Conservation (phyloP, 2,888 invertebrate genomes). For the Tinea pellionella region DNA sequence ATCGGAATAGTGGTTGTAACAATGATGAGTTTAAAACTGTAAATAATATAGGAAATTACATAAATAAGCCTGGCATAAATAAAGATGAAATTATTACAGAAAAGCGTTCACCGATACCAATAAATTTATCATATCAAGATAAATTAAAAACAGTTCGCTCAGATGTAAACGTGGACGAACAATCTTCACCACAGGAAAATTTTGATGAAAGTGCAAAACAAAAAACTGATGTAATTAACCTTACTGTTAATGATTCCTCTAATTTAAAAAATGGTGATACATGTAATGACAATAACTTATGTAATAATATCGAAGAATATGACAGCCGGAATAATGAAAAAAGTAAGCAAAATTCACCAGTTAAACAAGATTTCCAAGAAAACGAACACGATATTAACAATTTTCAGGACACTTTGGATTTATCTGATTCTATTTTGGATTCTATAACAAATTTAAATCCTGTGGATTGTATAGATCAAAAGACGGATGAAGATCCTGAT, state of each 20-base stretch:
- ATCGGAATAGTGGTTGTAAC: slow-evolving; percentile 16
- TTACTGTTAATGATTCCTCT: background rate
- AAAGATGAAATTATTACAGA: background rate
- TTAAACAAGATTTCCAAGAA: background rate
- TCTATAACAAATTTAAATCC: background rate
- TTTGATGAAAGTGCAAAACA: background rate
- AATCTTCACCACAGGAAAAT: background rate
- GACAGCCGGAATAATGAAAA: background rate
- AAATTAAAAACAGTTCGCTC: background rate
- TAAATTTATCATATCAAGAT: slow-evolving; percentile 17
- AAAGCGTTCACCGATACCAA: slow-evolving; percentile 9
- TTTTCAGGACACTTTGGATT: background rate
- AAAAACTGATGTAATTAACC: background rate
- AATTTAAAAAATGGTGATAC: background rate
- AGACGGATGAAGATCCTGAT: background rate
- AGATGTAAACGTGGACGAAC: background rate
- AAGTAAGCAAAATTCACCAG: background rate
- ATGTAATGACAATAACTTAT: too few relatives aligned
- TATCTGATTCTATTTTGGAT: background rate
- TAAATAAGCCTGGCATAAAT: background rate
- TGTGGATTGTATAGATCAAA: background rate
- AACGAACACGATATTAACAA: background rate
- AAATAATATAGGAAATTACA: background rate
- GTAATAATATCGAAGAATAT: too few relatives aligned
- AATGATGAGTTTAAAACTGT: background rate